Percentiles rank a stretch among this genome's conserved stretches.
phyloP scores from a whole-genome alignment of 2,113 vertebrate species.

The Tupaia chinensis region DNA sequence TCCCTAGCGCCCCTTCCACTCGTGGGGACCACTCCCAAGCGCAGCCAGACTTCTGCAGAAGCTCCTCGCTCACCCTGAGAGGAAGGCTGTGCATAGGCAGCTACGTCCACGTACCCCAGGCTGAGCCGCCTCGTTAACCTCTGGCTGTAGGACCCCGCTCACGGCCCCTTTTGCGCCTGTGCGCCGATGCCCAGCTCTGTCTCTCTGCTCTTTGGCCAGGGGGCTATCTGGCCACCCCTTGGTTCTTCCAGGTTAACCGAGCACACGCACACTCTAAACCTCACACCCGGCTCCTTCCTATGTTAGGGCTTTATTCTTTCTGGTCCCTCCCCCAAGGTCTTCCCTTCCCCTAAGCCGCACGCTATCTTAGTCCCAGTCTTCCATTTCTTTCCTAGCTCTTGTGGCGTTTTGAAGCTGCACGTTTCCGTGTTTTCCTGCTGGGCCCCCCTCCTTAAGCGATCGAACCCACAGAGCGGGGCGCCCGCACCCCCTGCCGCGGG shows the following conservation, averaged over 20 bases:
- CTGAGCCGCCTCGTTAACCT: neutral
- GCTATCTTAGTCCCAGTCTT: neutral
- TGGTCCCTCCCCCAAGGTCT: neutral
- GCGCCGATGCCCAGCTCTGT: neutral
- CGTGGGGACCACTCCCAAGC: neutral
- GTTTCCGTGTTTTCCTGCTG: neutral
- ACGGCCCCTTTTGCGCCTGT: too few relatives aligned
- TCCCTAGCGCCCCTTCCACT: neutral
- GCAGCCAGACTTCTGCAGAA: neutral
- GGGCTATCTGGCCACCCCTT: neutral
- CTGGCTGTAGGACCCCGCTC: neutral
- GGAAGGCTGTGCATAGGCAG: neutral
- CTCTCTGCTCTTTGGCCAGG: neutral
- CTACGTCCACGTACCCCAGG: neutral
- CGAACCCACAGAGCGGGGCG: neutral
- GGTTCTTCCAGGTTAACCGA: neutral
- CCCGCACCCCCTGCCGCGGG: neutral
- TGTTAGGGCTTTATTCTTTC: neutral
- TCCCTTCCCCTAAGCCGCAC: neutral
- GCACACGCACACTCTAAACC: neutral
- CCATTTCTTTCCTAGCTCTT: neutral
- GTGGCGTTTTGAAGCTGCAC: neutral
- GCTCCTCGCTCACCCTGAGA: too few relatives aligned
- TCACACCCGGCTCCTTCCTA: neutral
- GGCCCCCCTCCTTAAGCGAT: neutral